These are phyloP conservation scores for Microtus oregoni DNA, from an alignment of 2,113 vertebrate species.

Conservation along the genomic window DNA sequence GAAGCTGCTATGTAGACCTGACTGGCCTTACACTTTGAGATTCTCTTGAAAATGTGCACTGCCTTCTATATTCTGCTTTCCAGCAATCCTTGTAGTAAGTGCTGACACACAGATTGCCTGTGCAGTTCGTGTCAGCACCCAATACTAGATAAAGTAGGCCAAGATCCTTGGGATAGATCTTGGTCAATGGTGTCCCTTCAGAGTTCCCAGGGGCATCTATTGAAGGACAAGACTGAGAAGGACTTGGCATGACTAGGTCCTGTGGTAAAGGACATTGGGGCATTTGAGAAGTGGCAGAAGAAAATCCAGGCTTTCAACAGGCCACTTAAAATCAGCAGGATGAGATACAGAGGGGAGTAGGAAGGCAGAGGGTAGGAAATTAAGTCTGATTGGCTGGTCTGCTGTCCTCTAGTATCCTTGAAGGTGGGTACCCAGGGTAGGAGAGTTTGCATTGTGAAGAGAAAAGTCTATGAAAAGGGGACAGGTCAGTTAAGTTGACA, in stretches of 20 bases:
- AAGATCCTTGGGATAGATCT: not conserved
- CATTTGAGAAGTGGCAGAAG: not conserved
- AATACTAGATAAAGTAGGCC: not conserved
- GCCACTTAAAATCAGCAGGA: not conserved
- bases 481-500: not conserved
- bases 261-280: not conserved
- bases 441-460: not conserved
- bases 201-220: not conserved
- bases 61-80: not conserved
- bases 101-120: not conserved
- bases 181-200: not conserved
- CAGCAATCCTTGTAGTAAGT: not conserved
- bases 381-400: too few species aligned
- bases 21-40: not conserved
- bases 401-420: not conserved
- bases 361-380: not conserved
- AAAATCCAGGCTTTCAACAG: not conserved
- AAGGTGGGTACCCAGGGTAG: not conserved
- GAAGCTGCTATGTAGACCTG: not conserved
- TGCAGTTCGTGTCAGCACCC: not conserved
- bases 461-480: not conserved
- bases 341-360: not conserved
- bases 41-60: not conserved
- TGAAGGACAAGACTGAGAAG: not conserved
- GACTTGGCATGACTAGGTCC: rapidly evolving